Percentiles rank a stretch among this genome's conserved stretches.
Conservation (phyloP, 2,888 invertebrate species). For the Cotesia congregata region DNA sequence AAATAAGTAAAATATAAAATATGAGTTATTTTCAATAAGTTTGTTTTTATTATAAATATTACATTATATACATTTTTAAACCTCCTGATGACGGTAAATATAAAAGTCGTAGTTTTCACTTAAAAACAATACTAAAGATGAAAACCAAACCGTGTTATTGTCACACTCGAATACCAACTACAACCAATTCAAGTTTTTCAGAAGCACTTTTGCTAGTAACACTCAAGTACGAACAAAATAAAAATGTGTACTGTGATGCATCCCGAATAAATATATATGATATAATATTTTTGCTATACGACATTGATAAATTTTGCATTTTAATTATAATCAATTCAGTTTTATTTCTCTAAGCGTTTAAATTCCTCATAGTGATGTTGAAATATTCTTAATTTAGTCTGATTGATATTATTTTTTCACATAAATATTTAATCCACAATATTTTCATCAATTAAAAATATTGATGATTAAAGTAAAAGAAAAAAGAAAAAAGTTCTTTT, state of each 20-base stretch:
- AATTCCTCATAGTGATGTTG: not conserved
- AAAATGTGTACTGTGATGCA: not conserved
- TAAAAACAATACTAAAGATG: conserved; percentile 14
- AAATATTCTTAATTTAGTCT: not conserved
- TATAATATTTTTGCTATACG: not conserved
- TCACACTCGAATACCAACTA: conserved; percentile 28
- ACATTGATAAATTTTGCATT: not conserved
- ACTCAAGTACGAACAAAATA: conserved; percentile 19
- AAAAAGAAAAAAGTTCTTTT: not conserved
- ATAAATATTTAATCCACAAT: not conserved
- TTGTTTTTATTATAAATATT: conserved; percentile 41
- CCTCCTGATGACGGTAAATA: conserved; percentile 34
- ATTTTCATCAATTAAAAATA: not conserved
- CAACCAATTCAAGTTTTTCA: not conserved
- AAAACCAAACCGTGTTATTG: conserved; percentile 36
- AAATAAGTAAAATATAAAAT: not conserved
- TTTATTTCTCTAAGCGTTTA: not conserved
- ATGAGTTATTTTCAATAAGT: conserved; percentile 19
- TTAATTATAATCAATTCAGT: not conserved
- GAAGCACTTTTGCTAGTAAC: not conserved
- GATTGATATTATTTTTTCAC: not conserved
- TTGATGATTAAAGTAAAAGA: not conserved
- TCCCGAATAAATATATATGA: not conserved
- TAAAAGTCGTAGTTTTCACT: conserved; percentile 28
- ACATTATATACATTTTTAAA: conserved; percentile 26